Conservation (phyloP, 2,797 vertebrate genomes). For the Florisuga fusca region DNA sequence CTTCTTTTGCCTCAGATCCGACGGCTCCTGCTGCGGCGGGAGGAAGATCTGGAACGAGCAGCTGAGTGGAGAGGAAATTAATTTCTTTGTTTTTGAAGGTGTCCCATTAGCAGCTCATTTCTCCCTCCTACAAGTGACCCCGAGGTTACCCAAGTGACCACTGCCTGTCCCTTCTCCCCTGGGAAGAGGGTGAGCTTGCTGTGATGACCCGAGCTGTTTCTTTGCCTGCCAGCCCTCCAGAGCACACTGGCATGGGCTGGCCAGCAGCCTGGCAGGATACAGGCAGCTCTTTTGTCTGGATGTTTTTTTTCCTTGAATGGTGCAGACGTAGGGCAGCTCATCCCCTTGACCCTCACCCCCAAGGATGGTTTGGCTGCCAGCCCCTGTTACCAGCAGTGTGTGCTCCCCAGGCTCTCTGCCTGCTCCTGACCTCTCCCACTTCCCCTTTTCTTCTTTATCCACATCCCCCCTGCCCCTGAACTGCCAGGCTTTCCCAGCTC, state of each 20-base stretch:
- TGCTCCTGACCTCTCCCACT: rapidly evolving
- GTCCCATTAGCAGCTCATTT: neutral
- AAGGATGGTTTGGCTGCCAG: neutral
- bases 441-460: neutral
- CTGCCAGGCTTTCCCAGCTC: neutral
- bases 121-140: neutral
- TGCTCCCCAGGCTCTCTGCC: neutral
- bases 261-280: neutral
- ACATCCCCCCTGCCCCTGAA: neutral
- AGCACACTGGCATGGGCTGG: neutral
- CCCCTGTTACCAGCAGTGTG: rapidly evolving
- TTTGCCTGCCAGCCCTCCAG: neutral
- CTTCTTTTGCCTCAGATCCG: slow-evolving; percentile 68
- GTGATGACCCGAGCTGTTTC: neutral
- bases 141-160: rapidly evolving
- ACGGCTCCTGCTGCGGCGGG: no score
- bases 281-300: neutral
- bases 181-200: no score
- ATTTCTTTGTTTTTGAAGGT: neutral
- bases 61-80: neutral
- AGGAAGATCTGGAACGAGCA: neutral
- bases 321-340: neutral
- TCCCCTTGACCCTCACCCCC: neutral
- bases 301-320: neutral
- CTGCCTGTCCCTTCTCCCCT: rapidly evolving